Conservation (phyloP, 2,113 vertebrate genomes). For the Hippoglossus stenolepis region DNA sequence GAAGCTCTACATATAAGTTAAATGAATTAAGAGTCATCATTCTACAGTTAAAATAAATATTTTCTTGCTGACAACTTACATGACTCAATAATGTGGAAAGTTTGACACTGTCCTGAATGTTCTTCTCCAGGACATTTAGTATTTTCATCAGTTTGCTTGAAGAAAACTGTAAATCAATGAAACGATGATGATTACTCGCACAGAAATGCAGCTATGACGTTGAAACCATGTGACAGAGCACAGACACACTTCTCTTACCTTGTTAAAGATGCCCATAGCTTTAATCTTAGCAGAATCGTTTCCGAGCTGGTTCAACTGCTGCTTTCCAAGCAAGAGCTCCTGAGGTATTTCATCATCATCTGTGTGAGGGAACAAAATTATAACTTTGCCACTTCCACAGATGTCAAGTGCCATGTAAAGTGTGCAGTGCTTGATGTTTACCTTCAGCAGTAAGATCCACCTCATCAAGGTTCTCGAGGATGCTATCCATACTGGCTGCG, state of each 20-base stretch:
- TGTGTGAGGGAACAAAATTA: slow-evolving; percentile 42
- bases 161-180: slow-evolving; percentile 85
- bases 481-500: slow-evolving; percentile 89
- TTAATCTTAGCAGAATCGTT: slow-evolving; percentile 98
- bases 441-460: slow-evolving; percentile 93
- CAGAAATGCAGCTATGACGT: neutral
- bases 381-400: neutral
- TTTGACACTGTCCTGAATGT: slow-evolving; percentile 97
- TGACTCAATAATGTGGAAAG: slow-evolving; percentile 93
- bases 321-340: slow-evolving; percentile 93
- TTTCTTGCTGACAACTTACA: slow-evolving; percentile 79
- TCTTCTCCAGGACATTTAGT: slow-evolving; percentile 95
- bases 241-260: slow-evolving; percentile 78
- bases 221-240: neutral
- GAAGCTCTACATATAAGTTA: neutral
- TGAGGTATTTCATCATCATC: slow-evolving; percentile 97
- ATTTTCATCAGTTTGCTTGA: slow-evolving; percentile 95
- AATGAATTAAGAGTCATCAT: neutral
- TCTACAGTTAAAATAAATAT: neutral
- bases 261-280: slow-evolving; percentile 95
- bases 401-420: neutral
- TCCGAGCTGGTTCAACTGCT: slow-evolving; percentile 92
- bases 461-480: slow-evolving; percentile 95
- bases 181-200: neutral
- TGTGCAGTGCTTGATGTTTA: slow-evolving; percentile 64